These are phyloP conservation scores for Oreochromis mossambicus DNA, from an alignment of 2,797 vertebrate species.

Conservation along the genomic window DNA sequence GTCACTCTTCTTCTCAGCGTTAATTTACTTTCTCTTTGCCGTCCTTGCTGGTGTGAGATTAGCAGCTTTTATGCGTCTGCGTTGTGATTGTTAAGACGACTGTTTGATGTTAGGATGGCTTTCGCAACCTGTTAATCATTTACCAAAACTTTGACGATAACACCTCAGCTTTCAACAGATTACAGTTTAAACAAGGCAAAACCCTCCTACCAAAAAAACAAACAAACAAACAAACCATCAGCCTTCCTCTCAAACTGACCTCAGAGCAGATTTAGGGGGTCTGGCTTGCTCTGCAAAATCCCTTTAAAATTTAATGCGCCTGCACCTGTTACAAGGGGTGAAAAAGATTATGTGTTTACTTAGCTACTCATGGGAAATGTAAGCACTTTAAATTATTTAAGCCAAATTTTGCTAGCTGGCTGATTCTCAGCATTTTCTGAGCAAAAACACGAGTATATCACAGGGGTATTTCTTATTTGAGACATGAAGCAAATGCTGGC, in stretches of 20 bases:
- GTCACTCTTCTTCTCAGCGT: background rate
- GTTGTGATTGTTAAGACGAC: background rate
- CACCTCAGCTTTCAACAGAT: background rate
- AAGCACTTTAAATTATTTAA: slow-evolving; percentile 25
- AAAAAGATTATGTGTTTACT: slow-evolving; percentile 28
- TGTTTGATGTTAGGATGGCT: background rate
- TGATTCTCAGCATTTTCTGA: background rate
- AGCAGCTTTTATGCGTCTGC: background rate
- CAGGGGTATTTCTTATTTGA: background rate
- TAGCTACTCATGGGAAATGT: slow-evolving; percentile 9
- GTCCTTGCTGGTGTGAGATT: background rate
- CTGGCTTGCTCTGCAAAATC: background rate
- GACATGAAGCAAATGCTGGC: background rate
- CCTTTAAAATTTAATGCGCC: slow-evolving; percentile 35
- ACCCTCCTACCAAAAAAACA: background rate
- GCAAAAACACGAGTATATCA: background rate
- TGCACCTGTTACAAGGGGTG: slow-evolving; percentile 29
- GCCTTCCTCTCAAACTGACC: background rate
- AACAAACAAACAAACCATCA: background rate
- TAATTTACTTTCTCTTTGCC: background rate
- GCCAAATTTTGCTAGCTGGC: background rate
- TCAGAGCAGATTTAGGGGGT: background rate
- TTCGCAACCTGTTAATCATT: background rate
- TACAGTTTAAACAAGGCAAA: background rate
- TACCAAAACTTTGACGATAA: background rate